Evolutionary conservation across 2,113 vertebrate species (phyloP).

Genomic region (Vanacampus margaritifer): DNA sequence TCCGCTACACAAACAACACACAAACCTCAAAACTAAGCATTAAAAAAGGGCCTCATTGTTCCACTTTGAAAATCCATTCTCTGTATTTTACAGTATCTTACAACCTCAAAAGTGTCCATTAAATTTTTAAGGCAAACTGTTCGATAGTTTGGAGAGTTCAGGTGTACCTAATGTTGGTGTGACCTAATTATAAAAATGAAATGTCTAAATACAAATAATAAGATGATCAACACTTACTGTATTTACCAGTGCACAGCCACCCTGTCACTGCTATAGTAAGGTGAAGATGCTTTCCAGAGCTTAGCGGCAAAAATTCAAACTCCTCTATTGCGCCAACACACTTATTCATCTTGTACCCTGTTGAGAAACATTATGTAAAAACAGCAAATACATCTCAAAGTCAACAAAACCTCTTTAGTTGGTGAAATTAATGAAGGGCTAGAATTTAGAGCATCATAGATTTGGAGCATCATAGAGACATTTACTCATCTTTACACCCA

Average conservation of each 20-base stretch:
- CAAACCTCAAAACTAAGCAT: too few relatives aligned
- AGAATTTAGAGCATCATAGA: neutral
- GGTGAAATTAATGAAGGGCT: neutral
- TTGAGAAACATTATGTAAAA: conserved; percentile 3
- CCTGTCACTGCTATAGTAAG: conserved; percentile 90
- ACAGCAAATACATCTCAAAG: neutral
- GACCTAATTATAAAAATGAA: neutral
- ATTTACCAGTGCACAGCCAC: conserved; percentile 92
- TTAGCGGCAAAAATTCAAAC: conserved; percentile 91
- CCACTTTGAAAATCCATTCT: neutral
- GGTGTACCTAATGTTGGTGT: neutral
- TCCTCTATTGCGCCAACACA: conserved; percentile 94
- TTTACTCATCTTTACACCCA: conserved; percentile 39
- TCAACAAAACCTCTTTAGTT: neutral
- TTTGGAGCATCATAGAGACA: neutral
- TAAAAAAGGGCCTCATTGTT: too few relatives aligned
- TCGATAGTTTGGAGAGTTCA: neutral
- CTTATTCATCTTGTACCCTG: conserved; percentile 99
- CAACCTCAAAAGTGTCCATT: neutral
- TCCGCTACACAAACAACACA: too few relatives aligned
- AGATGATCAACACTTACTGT: conserved; percentile 76
- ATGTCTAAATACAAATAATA: neutral
- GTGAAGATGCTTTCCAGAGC: conserved; percentile 85
- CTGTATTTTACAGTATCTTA: neutral
- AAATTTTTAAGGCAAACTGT: neutral